phyloP scores from a whole-genome alignment of 2,797 vertebrate genomes.

The Natrix natrix region DNA sequence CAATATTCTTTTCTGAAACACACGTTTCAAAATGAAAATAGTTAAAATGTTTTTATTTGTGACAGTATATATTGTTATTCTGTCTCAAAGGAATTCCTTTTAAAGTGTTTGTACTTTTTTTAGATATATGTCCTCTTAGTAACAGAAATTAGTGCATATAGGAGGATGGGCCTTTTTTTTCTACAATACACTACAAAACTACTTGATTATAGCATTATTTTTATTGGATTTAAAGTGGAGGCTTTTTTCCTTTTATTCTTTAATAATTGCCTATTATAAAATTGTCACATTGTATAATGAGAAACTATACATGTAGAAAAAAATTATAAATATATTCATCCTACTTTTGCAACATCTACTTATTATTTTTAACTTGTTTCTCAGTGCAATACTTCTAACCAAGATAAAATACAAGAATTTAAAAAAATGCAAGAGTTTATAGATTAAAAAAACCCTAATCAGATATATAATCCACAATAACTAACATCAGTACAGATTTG shows the following conservation, averaged over 20 bases:
- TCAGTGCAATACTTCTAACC: not conserved
- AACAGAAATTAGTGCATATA: not conserved
- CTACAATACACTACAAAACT: not conserved
- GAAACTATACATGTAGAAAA: not conserved
- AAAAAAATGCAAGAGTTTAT: not conserved
- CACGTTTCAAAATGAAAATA: not conserved
- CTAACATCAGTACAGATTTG: not conserved
- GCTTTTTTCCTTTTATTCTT: not conserved
- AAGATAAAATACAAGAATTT: not conserved
- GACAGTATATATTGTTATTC: not conserved
- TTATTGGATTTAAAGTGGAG: not conserved
- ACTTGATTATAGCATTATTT: not conserved
- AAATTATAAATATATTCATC: not conserved
- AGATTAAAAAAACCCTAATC: not conserved
- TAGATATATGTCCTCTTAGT: not conserved
- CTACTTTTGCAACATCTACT: not conserved
- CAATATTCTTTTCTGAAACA: not conserved
- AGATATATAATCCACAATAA: slow-evolving; percentile 2
- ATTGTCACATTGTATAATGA: not conserved
- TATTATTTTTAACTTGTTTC: not conserved
- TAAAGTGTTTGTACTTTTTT: not conserved
- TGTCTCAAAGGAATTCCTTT: not conserved
- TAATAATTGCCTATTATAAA: not conserved
- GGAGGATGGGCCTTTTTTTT: not conserved
- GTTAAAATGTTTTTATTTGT: not conserved